Conservation (phyloP, 2,888 invertebrate genomes). For the Drosophila mimetica region DNA sequence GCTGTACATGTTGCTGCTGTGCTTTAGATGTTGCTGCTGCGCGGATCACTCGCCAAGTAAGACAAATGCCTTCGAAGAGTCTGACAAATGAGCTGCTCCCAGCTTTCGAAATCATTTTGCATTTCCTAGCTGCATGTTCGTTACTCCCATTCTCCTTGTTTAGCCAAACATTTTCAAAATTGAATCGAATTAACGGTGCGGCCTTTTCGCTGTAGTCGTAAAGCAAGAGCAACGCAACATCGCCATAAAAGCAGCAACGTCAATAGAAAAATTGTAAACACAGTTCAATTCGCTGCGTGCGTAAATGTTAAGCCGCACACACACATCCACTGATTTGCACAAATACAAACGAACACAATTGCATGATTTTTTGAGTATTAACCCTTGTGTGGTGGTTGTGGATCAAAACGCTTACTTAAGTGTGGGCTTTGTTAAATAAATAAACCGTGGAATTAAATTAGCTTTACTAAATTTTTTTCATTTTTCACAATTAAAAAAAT, state of each 20-base stretch:
- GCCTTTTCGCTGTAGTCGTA: slow-evolving; percentile 77
- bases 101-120: slow-evolving; percentile 54
- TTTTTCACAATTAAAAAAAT: no score
- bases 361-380: slow-evolving; percentile 22
- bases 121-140: slow-evolving; percentile 62
- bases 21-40: slow-evolving; percentile 24
- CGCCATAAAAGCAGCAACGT: slow-evolving; percentile 34
- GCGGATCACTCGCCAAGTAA: slow-evolving; percentile 54
- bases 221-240: slow-evolving; percentile 26
- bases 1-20: slow-evolving; percentile 17
- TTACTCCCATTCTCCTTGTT: slow-evolving; percentile 37
- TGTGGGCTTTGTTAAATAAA: not conserved
- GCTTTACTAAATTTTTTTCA: not conserved
- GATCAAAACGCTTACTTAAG: not conserved
- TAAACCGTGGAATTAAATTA: not conserved
- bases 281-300: slow-evolving; percentile 57
- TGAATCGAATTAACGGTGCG: slow-evolving; percentile 75
- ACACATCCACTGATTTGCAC: slow-evolving; percentile 6
- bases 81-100: slow-evolving; percentile 55
- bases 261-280: slow-evolving; percentile 80
- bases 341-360: slow-evolving; percentile 9
- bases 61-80: slow-evolving; percentile 63
- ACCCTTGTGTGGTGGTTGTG: slow-evolving; percentile 11
- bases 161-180: slow-evolving; percentile 70
- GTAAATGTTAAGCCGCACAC: slow-evolving; percentile 53